Conservation (phyloP, 2,113 vertebrate species). For the Ceyx margarethae region DNA sequence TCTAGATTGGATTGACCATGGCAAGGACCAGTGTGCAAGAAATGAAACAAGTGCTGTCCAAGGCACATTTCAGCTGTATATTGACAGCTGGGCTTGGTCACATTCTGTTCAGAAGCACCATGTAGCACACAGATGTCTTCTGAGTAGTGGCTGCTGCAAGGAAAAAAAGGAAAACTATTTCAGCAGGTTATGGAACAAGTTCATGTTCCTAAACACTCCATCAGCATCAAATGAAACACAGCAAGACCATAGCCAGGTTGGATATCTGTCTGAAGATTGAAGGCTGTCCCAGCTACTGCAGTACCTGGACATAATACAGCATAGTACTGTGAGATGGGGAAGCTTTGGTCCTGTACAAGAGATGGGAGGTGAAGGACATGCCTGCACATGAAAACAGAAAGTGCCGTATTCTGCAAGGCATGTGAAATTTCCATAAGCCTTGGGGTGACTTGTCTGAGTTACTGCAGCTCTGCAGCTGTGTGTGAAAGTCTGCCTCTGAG, state of each 20-base stretch:
- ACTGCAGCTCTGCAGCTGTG: background rate
- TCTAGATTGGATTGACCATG: conserved; percentile 40
- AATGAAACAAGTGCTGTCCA: conserved; percentile 75
- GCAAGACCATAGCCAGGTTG: background rate
- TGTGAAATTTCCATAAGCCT: background rate
- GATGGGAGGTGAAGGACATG: background rate
- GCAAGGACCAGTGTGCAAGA: conserved; percentile 78
- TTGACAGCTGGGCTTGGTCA: conserved; percentile 81
- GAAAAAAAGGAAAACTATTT: background rate
- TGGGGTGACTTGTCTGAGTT: background rate
- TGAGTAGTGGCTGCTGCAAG: conserved; percentile 69
- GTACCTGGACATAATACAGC: background rate
- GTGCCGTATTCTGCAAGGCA: background rate
- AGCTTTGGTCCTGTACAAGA: background rate
- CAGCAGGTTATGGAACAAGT: background rate
- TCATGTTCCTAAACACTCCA: background rate
- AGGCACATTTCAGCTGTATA: conserved; percentile 83
- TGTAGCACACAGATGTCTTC: conserved; percentile 83
- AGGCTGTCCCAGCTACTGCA: background rate
- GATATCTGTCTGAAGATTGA: background rate
- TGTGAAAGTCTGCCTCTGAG: background rate
- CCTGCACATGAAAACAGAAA: background rate
- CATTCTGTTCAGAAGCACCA: conserved; percentile 10
- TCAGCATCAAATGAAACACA: background rate
- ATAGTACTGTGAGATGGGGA: background rate